Percentiles rank a stretch among this genome's conserved stretches.
These are phyloP conservation scores for Zelostemma sp. DNA, from an alignment of 1,140 invertebrate species.

Conservation along the genomic window DNA sequence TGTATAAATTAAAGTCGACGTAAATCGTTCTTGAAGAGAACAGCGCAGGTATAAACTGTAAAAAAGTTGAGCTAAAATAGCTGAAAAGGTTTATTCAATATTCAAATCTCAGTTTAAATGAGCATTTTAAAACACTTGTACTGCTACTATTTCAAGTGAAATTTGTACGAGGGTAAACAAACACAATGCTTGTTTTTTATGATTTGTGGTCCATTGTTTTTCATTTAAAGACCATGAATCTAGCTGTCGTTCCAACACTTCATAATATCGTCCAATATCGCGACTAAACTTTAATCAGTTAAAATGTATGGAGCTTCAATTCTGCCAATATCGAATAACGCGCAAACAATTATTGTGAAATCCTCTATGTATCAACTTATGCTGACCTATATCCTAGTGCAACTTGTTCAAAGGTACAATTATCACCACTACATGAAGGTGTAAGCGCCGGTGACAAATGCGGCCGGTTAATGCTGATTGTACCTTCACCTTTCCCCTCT, in stretches of 20 bases:
- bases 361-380: constrained; percentile 32
- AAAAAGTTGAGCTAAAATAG: too few species aligned
- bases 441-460: constrained; percentile 41
- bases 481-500: background rate
- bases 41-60: too few species aligned
- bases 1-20: too few species aligned
- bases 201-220: background rate
- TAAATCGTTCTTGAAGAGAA: too few species aligned
- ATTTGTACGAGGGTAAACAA: too few species aligned
- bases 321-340: constrained; percentile 27
- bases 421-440: constrained; percentile 42
- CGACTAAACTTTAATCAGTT: constrained; percentile 11
- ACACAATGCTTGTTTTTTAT: background rate
- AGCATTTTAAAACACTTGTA: too few species aligned
- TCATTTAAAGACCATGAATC: background rate
- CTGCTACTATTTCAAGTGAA: too few species aligned
- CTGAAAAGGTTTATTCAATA: too few species aligned
- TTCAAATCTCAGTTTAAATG: too few species aligned
- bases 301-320: constrained; percentile 37
- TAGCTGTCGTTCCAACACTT: too few species aligned
- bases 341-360: constrained; percentile 45
- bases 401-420: constrained; percentile 43
- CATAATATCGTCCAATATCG: background rate
- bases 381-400: constrained; percentile 24
- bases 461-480: constrained; percentile 40